Evolutionary conservation across 2,888 invertebrate species (phyloP).

Genomic region (Macrophya annulata): DNA sequence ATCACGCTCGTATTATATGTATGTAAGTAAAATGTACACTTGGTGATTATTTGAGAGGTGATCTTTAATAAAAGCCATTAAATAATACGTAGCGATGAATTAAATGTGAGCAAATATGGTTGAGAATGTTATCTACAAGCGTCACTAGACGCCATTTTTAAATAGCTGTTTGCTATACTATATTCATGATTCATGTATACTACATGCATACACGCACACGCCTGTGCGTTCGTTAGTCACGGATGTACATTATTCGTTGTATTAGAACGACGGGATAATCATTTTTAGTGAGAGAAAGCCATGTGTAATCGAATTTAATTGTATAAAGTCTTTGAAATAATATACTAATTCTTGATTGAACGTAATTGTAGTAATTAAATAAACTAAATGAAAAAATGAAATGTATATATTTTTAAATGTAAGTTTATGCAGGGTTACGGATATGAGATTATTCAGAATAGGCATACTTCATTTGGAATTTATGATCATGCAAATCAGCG

Average conservation of each 20-base stretch:
- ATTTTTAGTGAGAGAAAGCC: not conserved
- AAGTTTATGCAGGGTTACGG: not conserved
- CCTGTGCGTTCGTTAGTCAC: not conserved
- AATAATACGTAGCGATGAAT: not conserved
- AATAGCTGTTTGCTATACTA: slow-evolving; percentile 27
- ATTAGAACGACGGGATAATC: not conserved
- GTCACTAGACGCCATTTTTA: slow-evolving; percentile 52
- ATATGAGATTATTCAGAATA: not conserved
- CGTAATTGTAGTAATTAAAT: not conserved
- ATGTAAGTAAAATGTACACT: not conserved
- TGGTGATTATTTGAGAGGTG: not conserved
- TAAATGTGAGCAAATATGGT: slow-evolving; percentile 14
- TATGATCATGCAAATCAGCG: not conserved
- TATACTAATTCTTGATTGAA: not conserved
- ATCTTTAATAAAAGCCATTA: not conserved
- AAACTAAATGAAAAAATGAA: not conserved
- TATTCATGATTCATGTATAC: not conserved
- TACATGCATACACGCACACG: not conserved
- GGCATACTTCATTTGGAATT: not conserved
- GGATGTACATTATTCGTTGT: not conserved
- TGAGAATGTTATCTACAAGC: slow-evolving; percentile 41
- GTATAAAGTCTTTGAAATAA: not conserved
- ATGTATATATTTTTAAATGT: not conserved
- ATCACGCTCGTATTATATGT: not conserved
- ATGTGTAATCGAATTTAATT: not conserved